These are phyloP conservation scores for Biston stratarius DNA, from an alignment of 2,888 invertebrate species.

Conservation along the genomic window DNA sequence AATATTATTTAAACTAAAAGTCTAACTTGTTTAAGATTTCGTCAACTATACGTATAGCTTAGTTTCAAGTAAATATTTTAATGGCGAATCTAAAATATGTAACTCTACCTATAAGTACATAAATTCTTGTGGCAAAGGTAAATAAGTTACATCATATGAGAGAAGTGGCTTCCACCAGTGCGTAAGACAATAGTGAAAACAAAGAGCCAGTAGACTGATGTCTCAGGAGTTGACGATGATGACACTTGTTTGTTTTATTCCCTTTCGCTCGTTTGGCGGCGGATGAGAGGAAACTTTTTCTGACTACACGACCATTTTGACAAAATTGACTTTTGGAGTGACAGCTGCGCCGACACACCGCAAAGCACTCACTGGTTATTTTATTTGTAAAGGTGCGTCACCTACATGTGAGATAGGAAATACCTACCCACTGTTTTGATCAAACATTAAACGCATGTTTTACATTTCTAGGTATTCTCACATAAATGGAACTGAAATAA, in stretches of 20 bases:
- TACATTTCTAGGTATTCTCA: background rate
- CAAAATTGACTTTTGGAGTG: conserved; percentile 80
- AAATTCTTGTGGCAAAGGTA: background rate
- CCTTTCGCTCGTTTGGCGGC: conserved; percentile 68
- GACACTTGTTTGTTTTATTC: conserved; percentile 83
- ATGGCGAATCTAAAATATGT: background rate
- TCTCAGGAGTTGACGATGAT: conserved; percentile 72
- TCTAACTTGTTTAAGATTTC: conserved; percentile 36
- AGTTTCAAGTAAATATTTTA: background rate
- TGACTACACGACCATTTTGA: conserved; percentile 68
- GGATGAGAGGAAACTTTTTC: conserved; percentile 69
- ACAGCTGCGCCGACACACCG: conserved; percentile 61
- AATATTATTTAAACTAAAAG: conserved; percentile 34
- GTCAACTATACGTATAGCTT: conserved; percentile 12
- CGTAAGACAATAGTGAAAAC: conserved; percentile 58
- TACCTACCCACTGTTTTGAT: conserved; percentile 16
- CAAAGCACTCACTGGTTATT: conserved; percentile 42
- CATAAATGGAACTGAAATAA: conserved; percentile 9
- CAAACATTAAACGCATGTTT: background rate
- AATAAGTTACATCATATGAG: background rate
- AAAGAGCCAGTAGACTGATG: conserved; percentile 51
- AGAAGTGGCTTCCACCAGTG: conserved; percentile 25
- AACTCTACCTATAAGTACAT: background rate
- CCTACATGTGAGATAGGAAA: conserved; percentile 25
- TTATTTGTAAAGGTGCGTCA: conserved; percentile 34